phyloP scores from a whole-genome alignment of 1,140 invertebrate genomes.

The Zaprionus camerounensis region DNA sequence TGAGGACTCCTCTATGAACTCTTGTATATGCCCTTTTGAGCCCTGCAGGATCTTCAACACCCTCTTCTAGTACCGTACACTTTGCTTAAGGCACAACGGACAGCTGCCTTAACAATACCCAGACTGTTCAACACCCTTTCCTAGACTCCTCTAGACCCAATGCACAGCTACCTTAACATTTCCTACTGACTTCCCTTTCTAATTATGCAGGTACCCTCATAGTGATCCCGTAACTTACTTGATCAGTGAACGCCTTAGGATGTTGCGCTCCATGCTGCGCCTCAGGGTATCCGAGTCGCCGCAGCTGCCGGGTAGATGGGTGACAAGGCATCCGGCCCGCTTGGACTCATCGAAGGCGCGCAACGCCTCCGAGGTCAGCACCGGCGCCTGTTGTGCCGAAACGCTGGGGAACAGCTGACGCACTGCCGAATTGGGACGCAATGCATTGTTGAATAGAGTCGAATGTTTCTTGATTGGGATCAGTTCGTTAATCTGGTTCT shows the following conservation, averaged over 20 bases:
- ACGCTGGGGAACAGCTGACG: constrained; percentile 89
- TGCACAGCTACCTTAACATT: too few relatives aligned
- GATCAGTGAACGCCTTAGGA: constrained; percentile 88
- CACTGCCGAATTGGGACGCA: constrained; percentile 88
- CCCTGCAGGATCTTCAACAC: too few relatives aligned
- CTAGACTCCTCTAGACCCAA: too few relatives aligned
- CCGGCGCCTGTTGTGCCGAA: constrained; percentile 86
- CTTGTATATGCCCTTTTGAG: too few relatives aligned
- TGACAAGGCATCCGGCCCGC: constrained; percentile 85
- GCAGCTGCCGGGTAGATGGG: constrained; percentile 81
- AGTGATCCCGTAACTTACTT: constrained; percentile 85
- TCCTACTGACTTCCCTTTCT: too few relatives aligned
- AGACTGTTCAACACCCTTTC: too few relatives aligned
- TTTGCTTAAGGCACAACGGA: too few relatives aligned
- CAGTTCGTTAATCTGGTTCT: constrained; percentile 81
- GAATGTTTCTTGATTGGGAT: constrained; percentile 84
- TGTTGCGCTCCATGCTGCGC: constrained; percentile 90
- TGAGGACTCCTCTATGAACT: too few relatives aligned
- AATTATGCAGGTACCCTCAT: too few relatives aligned
- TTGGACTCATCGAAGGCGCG: constrained; percentile 88
- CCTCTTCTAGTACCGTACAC: too few relatives aligned
- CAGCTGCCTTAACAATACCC: too few relatives aligned
- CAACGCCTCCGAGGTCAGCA: constrained; percentile 88
- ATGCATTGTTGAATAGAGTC: constrained; percentile 81
- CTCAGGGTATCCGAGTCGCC: constrained; percentile 86